Percentiles rank a stretch among this genome's conserved stretches.
These are phyloP conservation scores for Gallinago paraguaiae DNA, from an alignment of 2,113 vertebrate genomes.

Conservation along the genomic window DNA sequence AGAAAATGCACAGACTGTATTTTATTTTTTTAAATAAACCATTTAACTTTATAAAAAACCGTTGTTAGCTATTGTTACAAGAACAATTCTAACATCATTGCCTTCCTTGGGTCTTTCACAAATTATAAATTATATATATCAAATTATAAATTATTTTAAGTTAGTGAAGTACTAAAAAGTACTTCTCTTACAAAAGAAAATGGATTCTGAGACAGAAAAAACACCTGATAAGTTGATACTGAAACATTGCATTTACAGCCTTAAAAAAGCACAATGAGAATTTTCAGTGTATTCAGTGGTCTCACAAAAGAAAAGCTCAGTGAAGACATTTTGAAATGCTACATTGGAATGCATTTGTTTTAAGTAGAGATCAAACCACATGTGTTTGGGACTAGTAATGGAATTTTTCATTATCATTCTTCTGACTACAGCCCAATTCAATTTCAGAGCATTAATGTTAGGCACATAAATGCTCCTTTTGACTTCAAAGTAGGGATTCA, in stretches of 20 bases:
- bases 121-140: not conserved
- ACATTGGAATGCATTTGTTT: not conserved
- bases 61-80: not conserved
- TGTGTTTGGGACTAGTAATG: not conserved
- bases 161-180: not conserved
- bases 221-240: not conserved
- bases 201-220: not conserved
- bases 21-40: not conserved
- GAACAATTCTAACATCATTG: not conserved
- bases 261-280: not conserved
- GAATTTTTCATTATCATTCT: conserved; percentile 28
- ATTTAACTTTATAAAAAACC: not conserved
- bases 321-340: not conserved
- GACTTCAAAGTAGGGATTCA: not conserved
- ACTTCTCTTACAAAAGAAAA: not conserved
- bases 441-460: not conserved
- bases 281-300: not conserved
- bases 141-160: not conserved
- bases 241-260: not conserved
- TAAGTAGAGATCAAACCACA: conserved; percentile 20
- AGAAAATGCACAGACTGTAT: not conserved
- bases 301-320: not conserved
- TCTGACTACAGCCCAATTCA: not conserved
- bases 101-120: not conserved
- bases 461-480: not conserved